Evolutionary conservation across 2,797 vertebrate species (phyloP), one percentile per base, ranked within the genome.

Genomic region (Heterohyrax brucei): DNA sequence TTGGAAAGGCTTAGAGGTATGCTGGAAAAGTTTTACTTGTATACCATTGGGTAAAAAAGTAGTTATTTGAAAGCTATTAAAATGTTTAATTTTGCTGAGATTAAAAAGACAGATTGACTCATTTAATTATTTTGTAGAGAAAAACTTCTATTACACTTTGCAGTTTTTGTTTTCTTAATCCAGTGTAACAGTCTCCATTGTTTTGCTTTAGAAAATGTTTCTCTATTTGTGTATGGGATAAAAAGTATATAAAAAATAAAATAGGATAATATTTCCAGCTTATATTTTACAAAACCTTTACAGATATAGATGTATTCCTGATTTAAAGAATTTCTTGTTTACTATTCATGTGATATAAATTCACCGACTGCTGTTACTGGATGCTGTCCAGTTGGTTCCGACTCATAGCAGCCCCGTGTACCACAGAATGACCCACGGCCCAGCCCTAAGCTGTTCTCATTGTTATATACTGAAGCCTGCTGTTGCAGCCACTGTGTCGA

Each of bases 101-200:
- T 97, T 97, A 97, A 95, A 96, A 97, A 97, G 78, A 93, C 68
- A 88, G n/a, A 50, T 87, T 68, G 87, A 62, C 1, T 79, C 62
- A 88, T 12, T 76, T 16, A 97, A 89, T 95, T 95, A 94, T 95
- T 98, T 96, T 96, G 26, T 92, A 50, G 7, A 72, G 80, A 80
- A 78, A 78, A 82, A 3, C 62, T 87, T 93, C 81, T 18, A 39
- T 83, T 91, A 89, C 7, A 33, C 80, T 50, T 22, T 82, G n/a
- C 14, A 76, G 48, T 44, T 70, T 87, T 73, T 87, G 59, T 81
- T 91, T 80, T 72, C 44, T 68, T 19, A 96, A 82, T 94, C 39
- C 7, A 89, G 6, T 68, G 59, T 39, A 90, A 61, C 10, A 77
- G 53, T 26, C 0, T 61, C 44, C 22, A 86, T 80, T 68, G 39